Evolutionary conservation across 2,888 invertebrate species (phyloP), one percentile per base, ranked within the genome.

Genomic region (Yponomeuta malinellus): DNA sequence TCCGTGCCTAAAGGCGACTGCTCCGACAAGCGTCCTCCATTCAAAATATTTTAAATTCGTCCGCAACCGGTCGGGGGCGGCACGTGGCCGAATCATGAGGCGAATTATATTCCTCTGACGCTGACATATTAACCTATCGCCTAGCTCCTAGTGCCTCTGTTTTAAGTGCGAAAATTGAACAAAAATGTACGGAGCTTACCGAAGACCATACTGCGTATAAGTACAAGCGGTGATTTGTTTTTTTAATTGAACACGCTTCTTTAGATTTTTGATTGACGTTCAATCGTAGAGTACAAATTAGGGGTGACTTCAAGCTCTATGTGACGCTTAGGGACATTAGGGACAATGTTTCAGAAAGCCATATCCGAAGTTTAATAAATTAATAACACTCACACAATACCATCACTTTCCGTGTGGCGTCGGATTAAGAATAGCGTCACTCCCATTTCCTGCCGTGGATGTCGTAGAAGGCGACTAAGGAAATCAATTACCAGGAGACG

Each of bases 231-330:
- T 48, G 48, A 68, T n/a, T 29, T 65, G 78, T 81, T 81, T 81
- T 81, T 85, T 86, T 89, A 89, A 90, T 89, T 89, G 88, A 88
- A 85, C 84, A 84, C 86, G 88, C 81, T 85, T 86, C 86, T 89
- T 89, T 89, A 87, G 85, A 82, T 87, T 83, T 81, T 81, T 83
- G 86, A 87, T 88, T 86, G 90, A 87, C 85, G 84, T 85, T 72
- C 12, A 15, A 12, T 59, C 52, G 52, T 59, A 15, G 52, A 3
- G 52, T 59, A 2, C 15, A 59, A 59, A 59, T 59, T 59, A 59
- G 52, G 52, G 52, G 52, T 59, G 52, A 59, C 52, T 59, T 15
- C 15, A 59, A 15, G 15, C 52, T 15, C 15, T 15, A 59, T 12
- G 15, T 59, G 5, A 15, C 15, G 15, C 12, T 1, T 59, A 15